These are phyloP conservation scores for Melanocharis versteri DNA, from an alignment of 2,113 vertebrate species.

Conservation along the genomic window DNA sequence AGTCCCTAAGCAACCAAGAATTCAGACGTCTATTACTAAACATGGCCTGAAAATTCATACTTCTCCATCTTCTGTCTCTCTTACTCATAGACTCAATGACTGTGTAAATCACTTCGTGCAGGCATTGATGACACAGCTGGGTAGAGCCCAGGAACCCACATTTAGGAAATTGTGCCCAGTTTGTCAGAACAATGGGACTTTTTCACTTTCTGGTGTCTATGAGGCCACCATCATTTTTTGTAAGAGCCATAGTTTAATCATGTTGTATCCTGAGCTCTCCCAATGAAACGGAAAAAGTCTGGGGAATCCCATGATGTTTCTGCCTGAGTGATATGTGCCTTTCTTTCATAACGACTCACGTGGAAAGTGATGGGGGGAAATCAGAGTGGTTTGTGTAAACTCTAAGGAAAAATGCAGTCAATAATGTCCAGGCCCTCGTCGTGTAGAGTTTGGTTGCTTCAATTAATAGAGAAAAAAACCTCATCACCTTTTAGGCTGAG, in stretches of 20 bases:
- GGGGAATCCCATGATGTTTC: neutral
- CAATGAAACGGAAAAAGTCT: neutral
- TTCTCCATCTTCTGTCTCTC: neutral
- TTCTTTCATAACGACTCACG: neutral
- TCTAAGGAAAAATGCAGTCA: neutral
- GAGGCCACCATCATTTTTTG: rapidly evolving
- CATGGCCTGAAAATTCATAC: neutral
- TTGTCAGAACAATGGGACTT: neutral
- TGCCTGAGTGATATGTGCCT: neutral
- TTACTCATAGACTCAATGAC: neutral
- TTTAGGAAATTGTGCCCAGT: neutral
- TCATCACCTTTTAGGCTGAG: neutral
- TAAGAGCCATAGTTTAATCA: neutral
- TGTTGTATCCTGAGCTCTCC: neutral
- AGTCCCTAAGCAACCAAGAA: neutral
- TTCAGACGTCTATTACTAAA: neutral
- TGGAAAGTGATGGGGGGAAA: neutral
- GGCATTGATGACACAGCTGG: neutral
- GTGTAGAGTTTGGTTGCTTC: neutral
- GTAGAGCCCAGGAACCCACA: neutral
- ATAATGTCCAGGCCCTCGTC: neutral
- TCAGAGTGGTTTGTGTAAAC: neutral
- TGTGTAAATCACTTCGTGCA: neutral
- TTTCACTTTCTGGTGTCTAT: neutral
- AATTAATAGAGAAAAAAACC: neutral